Base-by-base conservation (phyloP, 2,113 vertebrate species). In the Microcebus tavaratra region DNA sequence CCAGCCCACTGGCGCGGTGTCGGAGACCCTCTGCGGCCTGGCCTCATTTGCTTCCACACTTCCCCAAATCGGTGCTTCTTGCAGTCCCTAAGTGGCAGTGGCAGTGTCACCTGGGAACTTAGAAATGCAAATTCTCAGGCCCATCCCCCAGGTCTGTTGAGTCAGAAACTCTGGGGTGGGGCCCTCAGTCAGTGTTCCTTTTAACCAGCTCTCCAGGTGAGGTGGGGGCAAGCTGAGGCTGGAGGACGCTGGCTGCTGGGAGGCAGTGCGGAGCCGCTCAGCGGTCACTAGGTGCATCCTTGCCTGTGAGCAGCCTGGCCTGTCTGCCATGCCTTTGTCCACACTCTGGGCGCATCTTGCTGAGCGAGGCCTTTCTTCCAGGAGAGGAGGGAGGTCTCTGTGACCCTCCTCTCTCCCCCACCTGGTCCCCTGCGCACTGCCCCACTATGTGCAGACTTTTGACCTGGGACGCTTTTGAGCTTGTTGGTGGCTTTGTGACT, bases 1-100 rank as follows among this genome's bases (percentile, higher is more conserved):
- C 42, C 3, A 25, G 12, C 53, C 75, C 14, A 1, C 13, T n/a
- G 42, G 50, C 48, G 23, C 0, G 7, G 25, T 20, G 3, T 39
- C 6, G 0, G 2, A 3, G 18, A 1, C 21, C 39, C 25, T 79
- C 21, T 1, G 0, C 3, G 31, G 9, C 14, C 13, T 50, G 67
- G 8, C 15, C 6, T 53, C 9, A 0, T 4, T 83, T 80, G 57
- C 50, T 93, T 67, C 39, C 39, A 57, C 0, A 0, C 7, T n/a
- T 17, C 50, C 21, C 50, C 31, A 45, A 17, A 72, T 1, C 31
- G 6, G 8, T 31, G 42, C 15, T 36, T 45, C 72, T 55, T 13
- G 4, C 25, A 25, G 25, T 36, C 21, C 67, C 42, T 8, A 48
- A 11, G 48, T 48, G 48, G 48, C 48, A 48, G 67, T 34, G 17